Evolutionary conservation across 2,797 vertebrate genomes (phyloP).

Genomic region (Enteromius thamalakanensis): DNA sequence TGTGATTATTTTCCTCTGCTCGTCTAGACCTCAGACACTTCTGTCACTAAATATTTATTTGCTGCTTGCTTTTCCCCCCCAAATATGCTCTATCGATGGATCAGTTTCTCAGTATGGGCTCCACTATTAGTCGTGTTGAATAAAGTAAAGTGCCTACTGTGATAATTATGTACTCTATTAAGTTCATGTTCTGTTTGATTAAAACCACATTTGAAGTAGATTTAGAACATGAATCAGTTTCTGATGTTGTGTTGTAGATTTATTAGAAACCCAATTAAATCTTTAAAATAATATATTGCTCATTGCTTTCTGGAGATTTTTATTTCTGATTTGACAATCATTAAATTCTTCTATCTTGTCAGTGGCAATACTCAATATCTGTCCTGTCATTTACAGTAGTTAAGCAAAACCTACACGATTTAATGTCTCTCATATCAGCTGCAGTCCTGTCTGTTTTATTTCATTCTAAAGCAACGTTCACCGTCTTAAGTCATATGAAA

Average conservation of each 20-base stretch:
- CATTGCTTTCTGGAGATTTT: background rate
- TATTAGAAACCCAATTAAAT: background rate
- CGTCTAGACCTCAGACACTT: background rate
- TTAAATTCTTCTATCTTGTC: background rate
- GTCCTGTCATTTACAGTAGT: background rate
- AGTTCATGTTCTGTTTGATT: slow-evolving; percentile 11
- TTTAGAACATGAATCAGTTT: background rate
- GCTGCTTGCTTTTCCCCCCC: background rate
- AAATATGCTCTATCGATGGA: background rate
- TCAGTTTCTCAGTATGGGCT: slow-evolving; percentile 9
- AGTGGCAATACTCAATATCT: background rate
- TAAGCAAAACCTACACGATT: background rate
- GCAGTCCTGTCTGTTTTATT: background rate
- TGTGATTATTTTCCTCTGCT: background rate
- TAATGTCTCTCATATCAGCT: background rate
- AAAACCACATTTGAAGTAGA: background rate
- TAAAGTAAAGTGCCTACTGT: slow-evolving; percentile 1
- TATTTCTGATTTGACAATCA: background rate
- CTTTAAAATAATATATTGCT: background rate
- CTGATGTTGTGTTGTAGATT: background rate
- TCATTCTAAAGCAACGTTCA: background rate
- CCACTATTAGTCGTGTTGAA: background rate
- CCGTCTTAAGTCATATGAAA: background rate
- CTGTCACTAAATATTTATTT: slow-evolving; percentile 15
- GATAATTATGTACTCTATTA: background rate